Percentiles rank a stretch among this genome's conserved stretches.
These are phyloP conservation scores for Mesoligia furuncula DNA, from an alignment of 2,888 invertebrate genomes.

Conservation along the genomic window DNA sequence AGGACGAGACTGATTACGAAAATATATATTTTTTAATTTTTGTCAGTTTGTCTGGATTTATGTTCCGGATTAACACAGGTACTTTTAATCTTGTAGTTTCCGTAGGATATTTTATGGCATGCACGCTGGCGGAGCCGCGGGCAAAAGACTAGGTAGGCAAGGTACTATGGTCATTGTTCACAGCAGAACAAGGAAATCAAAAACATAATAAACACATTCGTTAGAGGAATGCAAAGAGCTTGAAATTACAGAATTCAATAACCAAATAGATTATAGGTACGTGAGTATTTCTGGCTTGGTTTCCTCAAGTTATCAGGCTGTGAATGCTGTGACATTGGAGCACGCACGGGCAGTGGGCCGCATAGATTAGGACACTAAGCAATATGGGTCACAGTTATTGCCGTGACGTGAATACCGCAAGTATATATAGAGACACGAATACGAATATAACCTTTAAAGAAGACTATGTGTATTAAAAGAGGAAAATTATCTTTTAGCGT, in stretches of 20 bases:
- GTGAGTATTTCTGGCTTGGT: constrained; percentile 50
- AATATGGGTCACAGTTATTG: constrained; percentile 76
- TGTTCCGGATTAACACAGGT: neutral
- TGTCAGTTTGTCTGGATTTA: neutral
- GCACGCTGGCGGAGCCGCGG: neutral
- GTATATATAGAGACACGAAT: constrained; percentile 9
- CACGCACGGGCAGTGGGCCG: constrained; percentile 77
- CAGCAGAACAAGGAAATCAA: constrained; percentile 41
- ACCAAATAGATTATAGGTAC: constrained; percentile 52
- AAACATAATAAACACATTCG: constrained; percentile 47
- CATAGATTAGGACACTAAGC: constrained; percentile 74
- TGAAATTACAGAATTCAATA: constrained; percentile 52
- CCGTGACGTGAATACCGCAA: constrained; percentile 62
- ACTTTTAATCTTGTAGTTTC: neutral
- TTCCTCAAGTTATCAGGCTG: constrained; percentile 62
- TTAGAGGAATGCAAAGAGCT: constrained; percentile 33
- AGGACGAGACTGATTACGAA: neutral
- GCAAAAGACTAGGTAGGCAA: neutral
- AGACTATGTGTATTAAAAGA: neutral
- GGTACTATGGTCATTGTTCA: constrained; percentile 8
- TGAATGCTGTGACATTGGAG: constrained; percentile 47
- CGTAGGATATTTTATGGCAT: neutral
- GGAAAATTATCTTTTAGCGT: constrained; percentile 2
- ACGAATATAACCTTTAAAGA: constrained; percentile 1
- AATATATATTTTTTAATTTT: neutral